phyloP scores from a whole-genome alignment of 2,113 vertebrate genomes.

The Epinephelus cyanopodus region DNA sequence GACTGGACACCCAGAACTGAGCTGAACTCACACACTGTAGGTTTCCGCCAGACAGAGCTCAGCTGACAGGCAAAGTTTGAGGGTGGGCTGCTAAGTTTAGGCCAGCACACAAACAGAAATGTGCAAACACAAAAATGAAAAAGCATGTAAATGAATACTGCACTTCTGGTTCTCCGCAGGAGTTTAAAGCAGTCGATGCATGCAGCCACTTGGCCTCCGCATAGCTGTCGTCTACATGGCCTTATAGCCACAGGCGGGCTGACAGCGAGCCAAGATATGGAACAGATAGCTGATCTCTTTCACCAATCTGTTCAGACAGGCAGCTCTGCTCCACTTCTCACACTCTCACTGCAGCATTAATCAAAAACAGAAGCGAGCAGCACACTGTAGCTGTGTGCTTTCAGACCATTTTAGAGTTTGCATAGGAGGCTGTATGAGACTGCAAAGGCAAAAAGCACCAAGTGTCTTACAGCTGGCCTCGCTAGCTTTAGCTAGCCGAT shows the following conservation, averaged over 20 bases:
- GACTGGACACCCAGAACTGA: constrained; percentile 5
- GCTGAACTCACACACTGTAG: constrained; percentile 22
- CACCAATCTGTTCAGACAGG: constrained; percentile 64
- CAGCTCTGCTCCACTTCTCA: constrained; percentile 53
- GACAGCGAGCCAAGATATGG: constrained; percentile 50
- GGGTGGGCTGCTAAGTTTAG: constrained; percentile 37
- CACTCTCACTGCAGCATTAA: constrained; percentile 34
- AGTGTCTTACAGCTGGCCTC: constrained; percentile 2
- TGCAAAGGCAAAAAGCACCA: constrained; percentile 16
- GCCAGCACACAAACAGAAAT: constrained; percentile 35
- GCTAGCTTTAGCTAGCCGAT: constrained; percentile 3
- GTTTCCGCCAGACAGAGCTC: constrained; percentile 20
- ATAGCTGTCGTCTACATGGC: constrained; percentile 26
- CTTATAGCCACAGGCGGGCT: constrained; percentile 49
- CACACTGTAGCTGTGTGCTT: background rate
- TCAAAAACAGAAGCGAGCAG: constrained; percentile 34
- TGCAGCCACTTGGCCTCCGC: constrained; percentile 21
- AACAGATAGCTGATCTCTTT: constrained; percentile 55
- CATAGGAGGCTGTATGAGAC: background rate
- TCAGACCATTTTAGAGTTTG: constrained; percentile 15
- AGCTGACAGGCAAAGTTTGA: constrained; percentile 26
- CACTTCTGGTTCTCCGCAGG: background rate
- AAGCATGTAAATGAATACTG: constrained; percentile 22
- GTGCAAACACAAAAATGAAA: constrained; percentile 45
- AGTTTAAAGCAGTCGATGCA: constrained; percentile 27